Evolutionary conservation across 1,140 invertebrate species (phyloP).

Genomic region (Aphelinus atriplicis): DNA sequence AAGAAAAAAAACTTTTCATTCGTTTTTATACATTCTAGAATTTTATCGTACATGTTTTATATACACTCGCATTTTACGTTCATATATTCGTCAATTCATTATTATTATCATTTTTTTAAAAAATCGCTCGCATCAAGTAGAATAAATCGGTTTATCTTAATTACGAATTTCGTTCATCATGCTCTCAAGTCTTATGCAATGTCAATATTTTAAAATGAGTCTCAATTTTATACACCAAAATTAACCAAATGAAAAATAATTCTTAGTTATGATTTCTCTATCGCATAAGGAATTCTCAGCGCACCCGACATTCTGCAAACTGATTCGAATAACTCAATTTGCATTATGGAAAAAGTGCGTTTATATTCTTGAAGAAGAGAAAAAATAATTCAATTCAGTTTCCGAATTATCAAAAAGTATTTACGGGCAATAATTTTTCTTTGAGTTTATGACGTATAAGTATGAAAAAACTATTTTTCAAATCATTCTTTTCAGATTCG

Average conservation of each 20-base stretch:
- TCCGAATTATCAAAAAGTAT: too few relatives aligned
- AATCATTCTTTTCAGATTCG: too few relatives aligned
- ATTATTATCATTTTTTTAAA: background rate
- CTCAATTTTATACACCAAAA: background rate
- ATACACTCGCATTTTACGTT: conserved; percentile 4
- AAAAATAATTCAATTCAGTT: too few relatives aligned
- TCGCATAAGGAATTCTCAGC: background rate
- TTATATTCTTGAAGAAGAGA: background rate
- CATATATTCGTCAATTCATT: background rate
- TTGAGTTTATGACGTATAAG: too few relatives aligned
- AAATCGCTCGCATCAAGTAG: background rate
- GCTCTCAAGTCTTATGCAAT: background rate
- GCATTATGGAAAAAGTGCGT: conserved; percentile 21
- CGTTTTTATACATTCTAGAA: conserved; percentile 26
- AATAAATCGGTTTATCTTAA: background rate
- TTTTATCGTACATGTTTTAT: conserved; percentile 20
- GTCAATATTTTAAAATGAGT: background rate
- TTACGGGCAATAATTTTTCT: too few relatives aligned
- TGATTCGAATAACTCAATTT: conserved; percentile 13
- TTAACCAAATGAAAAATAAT: conserved; percentile 9
- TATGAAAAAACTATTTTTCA: too few relatives aligned
- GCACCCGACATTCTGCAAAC: background rate
- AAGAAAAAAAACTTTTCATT: conserved; percentile 5
- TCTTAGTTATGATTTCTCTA: background rate
- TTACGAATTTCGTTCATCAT: background rate